Evolutionary conservation across 2,113 vertebrate genomes (phyloP), one percentile per base, ranked within the genome.

Genomic region (Tupaia tana): DNA sequence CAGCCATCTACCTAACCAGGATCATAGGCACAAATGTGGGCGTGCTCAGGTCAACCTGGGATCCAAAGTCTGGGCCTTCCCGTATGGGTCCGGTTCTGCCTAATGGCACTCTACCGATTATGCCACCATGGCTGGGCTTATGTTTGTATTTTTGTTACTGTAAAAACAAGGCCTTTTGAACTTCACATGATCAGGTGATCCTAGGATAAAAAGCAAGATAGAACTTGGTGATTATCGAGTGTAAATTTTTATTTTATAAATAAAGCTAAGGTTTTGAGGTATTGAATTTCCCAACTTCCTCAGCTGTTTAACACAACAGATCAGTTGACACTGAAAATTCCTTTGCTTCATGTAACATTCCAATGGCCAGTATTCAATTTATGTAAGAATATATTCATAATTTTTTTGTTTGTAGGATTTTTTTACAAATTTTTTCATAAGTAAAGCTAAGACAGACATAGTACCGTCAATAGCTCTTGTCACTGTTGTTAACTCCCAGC

Each of bases 181-280:
- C 56, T 89, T 19, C 18, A 78, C 43, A 5, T 90, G 61, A 64
- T 90, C 59, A 77, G 24, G 61, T 81, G 75, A 61, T 69, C 16
- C 22, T 63, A 77, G 70, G 6, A 66, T 61, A 18, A 27, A 93
- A 73, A 92, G 29, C 58, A 82, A 59, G 34, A 4, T 86, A 3
- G 9, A n/a, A 86, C 2, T 66, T 69, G 80, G 29, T 89, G 19
- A 63, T 75, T 81, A 59, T 59, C 19, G 82, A 63, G 20, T 74
- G 12, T 71, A 70, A 85, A 52, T 81, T 22, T 93, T 81, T 54
- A 64, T 90, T 91, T 96, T 73, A 63, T 6, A 96, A 67, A 25
- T 69, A 74, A 77, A 80, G 12, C 27, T 66, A 75, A 71, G 9
- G 7, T 27, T 95, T 91, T 3, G 56, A 84, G 77, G 29, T 71